phyloP scores from a whole-genome alignment of 2,888 invertebrate genomes.

The Euphydryas editha region DNA sequence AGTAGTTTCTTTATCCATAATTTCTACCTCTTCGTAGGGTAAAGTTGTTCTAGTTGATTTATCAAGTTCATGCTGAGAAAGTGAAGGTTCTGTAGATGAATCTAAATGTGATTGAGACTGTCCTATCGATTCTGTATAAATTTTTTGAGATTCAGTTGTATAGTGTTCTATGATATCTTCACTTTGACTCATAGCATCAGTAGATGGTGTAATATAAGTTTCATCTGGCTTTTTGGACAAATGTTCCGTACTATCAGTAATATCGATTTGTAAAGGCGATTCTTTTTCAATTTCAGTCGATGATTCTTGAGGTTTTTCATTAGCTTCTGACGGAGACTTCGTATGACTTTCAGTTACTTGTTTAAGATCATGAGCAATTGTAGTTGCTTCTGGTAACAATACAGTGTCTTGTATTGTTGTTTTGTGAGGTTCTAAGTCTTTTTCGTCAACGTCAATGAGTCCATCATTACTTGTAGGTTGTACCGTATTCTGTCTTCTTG shows the following conservation, averaged over 20 bases:
- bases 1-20: slow-evolving; percentile 4
- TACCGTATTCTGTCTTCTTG: not conserved
- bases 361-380: slow-evolving; percentile 1
- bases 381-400: slow-evolving; percentile 4
- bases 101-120: not conserved
- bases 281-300: slow-evolving; percentile 6
- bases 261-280: slow-evolving; percentile 2
- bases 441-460: not conserved
- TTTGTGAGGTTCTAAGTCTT: slow-evolving; percentile 8
- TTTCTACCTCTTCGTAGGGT: slow-evolving; percentile 2
- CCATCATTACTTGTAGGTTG: slow-evolving; percentile 8
- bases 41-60: not conserved
- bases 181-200: not conserved
- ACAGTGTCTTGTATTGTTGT: slow-evolving; percentile 11
- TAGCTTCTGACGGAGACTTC: not conserved
- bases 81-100: not conserved
- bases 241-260: not conserved
- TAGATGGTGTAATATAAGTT: not conserved
- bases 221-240: slow-evolving; percentile 6
- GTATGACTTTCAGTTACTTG: slow-evolving; percentile 10
- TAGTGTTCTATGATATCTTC: not conserved
- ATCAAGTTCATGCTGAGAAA: not conserved
- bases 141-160: slow-evolving; percentile 13
- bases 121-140: slow-evolving; percentile 3
- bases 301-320: slow-evolving; percentile 11